Conservation (phyloP, 2,113 vertebrate species). For the Myanophis thanlyinensis region DNA sequence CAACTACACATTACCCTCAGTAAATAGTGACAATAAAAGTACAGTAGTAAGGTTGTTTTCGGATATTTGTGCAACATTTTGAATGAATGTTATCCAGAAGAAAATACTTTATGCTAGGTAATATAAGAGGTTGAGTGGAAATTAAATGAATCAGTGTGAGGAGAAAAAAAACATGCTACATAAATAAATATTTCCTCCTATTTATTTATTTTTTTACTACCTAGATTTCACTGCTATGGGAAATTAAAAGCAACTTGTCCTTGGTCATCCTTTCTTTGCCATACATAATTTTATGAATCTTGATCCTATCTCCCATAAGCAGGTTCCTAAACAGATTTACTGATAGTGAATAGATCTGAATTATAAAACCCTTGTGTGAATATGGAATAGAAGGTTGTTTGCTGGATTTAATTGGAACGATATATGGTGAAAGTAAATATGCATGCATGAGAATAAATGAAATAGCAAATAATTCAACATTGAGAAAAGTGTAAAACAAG, state of each 20-base stretch:
- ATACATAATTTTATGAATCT: not conserved
- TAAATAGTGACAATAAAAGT: not conserved
- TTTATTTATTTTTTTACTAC: not conserved
- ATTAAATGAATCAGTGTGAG: not conserved
- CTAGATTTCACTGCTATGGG: not conserved
- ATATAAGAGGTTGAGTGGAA: not conserved
- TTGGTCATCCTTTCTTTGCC: not conserved
- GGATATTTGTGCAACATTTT: not conserved
- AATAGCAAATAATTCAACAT: not conserved
- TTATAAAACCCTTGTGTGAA: not conserved
- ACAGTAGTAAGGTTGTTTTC: not conserved
- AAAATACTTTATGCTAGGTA: not conserved
- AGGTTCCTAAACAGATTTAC: not conserved
- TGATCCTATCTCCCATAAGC: not conserved
- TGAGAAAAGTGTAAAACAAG: not conserved
- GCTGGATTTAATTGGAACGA: not conserved
- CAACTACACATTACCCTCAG: not conserved
- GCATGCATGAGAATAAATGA: not conserved
- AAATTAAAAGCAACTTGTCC: not conserved
- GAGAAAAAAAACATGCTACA: not conserved
- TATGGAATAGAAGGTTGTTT: not conserved
- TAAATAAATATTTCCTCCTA: not conserved
- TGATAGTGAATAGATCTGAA: not conserved
- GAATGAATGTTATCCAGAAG: not conserved
- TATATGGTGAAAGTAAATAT: not conserved